These are phyloP conservation scores for Pangasius djambal DNA, from an alignment of 2,797 vertebrate genomes.

Conservation along the genomic window DNA sequence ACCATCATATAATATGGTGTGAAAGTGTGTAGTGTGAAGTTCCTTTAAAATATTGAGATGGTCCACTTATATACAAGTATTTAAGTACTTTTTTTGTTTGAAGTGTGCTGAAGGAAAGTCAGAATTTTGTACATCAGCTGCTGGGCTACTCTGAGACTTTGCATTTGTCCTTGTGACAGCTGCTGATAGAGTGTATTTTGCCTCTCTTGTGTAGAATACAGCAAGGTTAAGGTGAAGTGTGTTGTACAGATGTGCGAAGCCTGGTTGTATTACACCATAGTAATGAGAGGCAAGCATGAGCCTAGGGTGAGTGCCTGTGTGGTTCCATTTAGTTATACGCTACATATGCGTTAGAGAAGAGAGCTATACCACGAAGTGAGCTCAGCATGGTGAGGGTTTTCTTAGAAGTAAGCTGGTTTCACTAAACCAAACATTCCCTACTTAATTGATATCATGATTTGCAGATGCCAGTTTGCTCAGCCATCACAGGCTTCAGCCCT, in stretches of 20 bases:
- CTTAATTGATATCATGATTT: conserved; percentile 1
- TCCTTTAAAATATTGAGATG: background rate
- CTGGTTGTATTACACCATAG: background rate
- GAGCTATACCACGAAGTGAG: background rate
- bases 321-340: background rate
- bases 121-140: background rate
- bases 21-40: background rate
- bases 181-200: background rate
- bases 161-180: background rate
- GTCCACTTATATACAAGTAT: background rate
- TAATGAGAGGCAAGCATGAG: no score
- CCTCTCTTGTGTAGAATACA: no score
- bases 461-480: background rate
- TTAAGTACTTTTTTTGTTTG: background rate
- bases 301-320: no score
- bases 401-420: conserved; percentile 6
- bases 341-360: background rate
- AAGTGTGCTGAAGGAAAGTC: background rate
- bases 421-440: background rate
- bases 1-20: background rate
- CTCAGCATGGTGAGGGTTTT: background rate
- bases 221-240: background rate
- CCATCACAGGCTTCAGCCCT: background rate
- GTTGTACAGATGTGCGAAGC: background rate
- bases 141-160: background rate